phyloP scores from a whole-genome alignment of 2,113 vertebrate genomes.

The Pachypanchax playfairii region DNA sequence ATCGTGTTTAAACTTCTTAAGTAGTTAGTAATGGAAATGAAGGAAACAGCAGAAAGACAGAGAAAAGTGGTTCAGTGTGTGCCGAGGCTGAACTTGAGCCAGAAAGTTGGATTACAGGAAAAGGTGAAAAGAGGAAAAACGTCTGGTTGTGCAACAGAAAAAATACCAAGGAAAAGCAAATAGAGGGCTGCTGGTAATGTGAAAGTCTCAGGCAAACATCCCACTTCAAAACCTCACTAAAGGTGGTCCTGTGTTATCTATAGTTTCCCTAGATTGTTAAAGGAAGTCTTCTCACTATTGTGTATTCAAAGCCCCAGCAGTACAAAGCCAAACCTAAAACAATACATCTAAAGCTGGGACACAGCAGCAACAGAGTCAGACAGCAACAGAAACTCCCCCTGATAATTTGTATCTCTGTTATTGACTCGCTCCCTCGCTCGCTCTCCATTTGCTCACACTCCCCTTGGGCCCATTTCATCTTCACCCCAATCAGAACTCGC shows the following conservation, averaged over 20 bases:
- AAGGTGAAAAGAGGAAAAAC: conserved; percentile 32
- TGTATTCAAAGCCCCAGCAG: conserved; percentile 55
- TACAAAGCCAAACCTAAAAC: conserved; percentile 49
- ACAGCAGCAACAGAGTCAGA: conserved; percentile 15
- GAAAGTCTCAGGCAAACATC: conserved; percentile 11
- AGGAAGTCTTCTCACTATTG: conserved; percentile 69
- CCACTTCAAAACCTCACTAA: conserved; percentile 62
- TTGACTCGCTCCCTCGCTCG: conserved; percentile 32
- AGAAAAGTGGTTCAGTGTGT: conserved; percentile 15
- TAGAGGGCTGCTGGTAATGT: conserved; percentile 29
- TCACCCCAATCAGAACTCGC: conserved; percentile 52
- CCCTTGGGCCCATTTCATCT: conserved; percentile 46
- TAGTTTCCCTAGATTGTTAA: conserved; percentile 50
- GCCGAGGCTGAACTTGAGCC: conserved; percentile 34
- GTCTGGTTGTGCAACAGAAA: conserved; percentile 36
- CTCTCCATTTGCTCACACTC: conserved; percentile 37
- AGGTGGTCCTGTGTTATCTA: conserved; percentile 34
- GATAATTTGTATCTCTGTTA: conserved; percentile 51
- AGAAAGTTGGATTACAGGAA: conserved; percentile 35
- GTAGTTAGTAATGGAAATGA: conserved; percentile 38
- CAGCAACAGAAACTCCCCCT: conserved; percentile 38
- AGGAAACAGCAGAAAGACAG: conserved; percentile 32
- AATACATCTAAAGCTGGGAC: conserved; percentile 65
- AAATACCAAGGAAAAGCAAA: conserved; percentile 20
- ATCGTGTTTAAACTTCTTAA: conserved; percentile 29